Percentiles rank a stretch among this genome's conserved stretches.
Conservation (phyloP, 2,888 invertebrate species). For the Tenthredo amoena region DNA sequence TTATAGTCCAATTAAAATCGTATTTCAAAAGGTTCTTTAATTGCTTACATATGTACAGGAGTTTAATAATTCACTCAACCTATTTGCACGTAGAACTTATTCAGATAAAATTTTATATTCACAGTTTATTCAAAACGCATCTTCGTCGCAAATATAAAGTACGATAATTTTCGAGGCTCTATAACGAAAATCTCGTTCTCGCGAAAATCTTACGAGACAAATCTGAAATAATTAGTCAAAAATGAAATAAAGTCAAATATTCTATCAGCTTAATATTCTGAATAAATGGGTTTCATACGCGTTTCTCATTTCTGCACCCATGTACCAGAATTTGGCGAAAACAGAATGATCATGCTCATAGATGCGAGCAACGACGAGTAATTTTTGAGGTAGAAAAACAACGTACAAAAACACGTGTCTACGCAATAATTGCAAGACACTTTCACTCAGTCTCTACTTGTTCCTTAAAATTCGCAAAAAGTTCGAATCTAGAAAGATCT, state of each 20-base stretch:
- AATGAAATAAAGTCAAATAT: background rate
- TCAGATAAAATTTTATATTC: background rate
- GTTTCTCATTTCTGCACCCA: background rate
- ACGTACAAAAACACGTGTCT: background rate
- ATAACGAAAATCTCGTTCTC: background rate
- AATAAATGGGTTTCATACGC: background rate
- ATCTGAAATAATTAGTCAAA: background rate
- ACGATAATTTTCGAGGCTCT: background rate
- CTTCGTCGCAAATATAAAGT: background rate
- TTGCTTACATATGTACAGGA: background rate
- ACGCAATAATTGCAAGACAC: background rate
- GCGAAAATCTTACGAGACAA: background rate
- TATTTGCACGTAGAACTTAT: background rate
- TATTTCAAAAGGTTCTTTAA: background rate
- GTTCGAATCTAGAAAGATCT: background rate
- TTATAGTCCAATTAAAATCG: background rate
- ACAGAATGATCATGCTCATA: background rate
- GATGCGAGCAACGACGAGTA: background rate
- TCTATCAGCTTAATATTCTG: background rate
- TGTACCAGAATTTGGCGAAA: background rate
- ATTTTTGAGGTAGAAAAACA: background rate
- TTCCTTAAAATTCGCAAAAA: background rate
- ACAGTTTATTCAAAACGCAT: background rate
- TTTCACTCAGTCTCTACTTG: background rate
- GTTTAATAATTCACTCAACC: background rate